Percentiles rank a stretch among this genome's conserved stretches.
Evolutionary conservation across 2,797 vertebrate species (phyloP).

Genomic region (Hypotaenidia philippensis): DNA sequence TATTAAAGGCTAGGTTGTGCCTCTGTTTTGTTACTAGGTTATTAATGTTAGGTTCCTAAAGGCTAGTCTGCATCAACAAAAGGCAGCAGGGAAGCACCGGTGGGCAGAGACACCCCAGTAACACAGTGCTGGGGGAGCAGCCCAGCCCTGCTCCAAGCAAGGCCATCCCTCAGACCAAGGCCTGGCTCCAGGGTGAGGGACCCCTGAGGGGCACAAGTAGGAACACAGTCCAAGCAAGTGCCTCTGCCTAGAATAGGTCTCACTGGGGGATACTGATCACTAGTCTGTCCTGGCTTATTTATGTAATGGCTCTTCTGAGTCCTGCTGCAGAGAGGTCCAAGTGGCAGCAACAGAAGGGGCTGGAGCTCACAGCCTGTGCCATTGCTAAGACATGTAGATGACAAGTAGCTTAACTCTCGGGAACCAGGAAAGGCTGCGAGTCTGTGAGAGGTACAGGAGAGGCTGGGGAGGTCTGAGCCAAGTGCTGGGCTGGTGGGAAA

Average conservation of each 20-base stretch:
- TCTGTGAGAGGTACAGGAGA: background rate
- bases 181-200: background rate
- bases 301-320: background rate
- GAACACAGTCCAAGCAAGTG: fast-evolving
- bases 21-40: too few relatives aligned
- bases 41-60: too few relatives aligned
- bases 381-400: fast-evolving
- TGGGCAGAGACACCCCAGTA: background rate
- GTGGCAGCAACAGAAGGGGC: background rate
- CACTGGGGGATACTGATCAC: fast-evolving
- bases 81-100: background rate
- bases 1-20: background rate
- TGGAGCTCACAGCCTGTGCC: background rate
- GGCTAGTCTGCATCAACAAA: background rate
- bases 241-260: background rate
- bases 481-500: background rate
- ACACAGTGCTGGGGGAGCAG: background rate
- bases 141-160: fast-evolving
- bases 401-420: background rate
- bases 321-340: background rate
- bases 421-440: background rate
- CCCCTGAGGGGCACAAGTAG: fast-evolving
- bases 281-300: background rate
- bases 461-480: fast-evolving
- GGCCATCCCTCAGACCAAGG: background rate